Conservation (phyloP, 2,888 invertebrate species). For the Melipona beecheii region DNA sequence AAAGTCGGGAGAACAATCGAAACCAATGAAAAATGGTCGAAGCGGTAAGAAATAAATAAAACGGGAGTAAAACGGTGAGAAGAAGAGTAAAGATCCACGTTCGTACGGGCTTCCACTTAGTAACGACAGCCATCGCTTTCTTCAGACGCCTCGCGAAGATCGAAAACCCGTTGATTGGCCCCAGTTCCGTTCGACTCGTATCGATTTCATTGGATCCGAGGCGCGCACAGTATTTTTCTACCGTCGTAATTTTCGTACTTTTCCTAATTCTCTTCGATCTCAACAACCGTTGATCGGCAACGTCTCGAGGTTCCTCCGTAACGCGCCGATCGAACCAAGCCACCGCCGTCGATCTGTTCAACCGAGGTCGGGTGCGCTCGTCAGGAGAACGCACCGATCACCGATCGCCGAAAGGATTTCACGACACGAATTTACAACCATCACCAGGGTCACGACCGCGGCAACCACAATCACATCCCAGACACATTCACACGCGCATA, state of each 20-base stretch:
- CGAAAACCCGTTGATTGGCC: neutral
- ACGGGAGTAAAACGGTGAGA: neutral
- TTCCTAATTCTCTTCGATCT: slow-evolving; percentile 29
- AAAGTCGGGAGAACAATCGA: neutral
- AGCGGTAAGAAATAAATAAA: neutral
- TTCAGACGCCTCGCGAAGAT: neutral
- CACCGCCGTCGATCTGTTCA: neutral
- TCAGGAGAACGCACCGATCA: neutral
- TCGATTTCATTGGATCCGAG: slow-evolving; percentile 9
- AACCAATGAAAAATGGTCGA: neutral
- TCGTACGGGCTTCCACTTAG: neutral
- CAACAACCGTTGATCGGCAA: slow-evolving; percentile 10
- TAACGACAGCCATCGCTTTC: neutral
- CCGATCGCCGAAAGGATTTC: neutral
- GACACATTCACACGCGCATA: neutral
- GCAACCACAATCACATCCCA: neutral
- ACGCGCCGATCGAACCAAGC: slow-evolving; percentile 1
- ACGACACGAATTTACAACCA: slow-evolving; percentile 10
- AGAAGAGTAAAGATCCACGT: neutral
- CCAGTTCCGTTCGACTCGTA: slow-evolving; percentile 3
- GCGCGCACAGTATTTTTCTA: slow-evolving; percentile 30
- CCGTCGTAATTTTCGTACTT: slow-evolving; percentile 36
- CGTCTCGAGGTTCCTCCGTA: slow-evolving; percentile 23
- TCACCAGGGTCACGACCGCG: slow-evolving; percentile 6
- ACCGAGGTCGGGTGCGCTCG: neutral